These are phyloP conservation scores for Pangasius krempfi DNA, from an alignment of 2,797 vertebrate genomes.

Conservation along the genomic window DNA sequence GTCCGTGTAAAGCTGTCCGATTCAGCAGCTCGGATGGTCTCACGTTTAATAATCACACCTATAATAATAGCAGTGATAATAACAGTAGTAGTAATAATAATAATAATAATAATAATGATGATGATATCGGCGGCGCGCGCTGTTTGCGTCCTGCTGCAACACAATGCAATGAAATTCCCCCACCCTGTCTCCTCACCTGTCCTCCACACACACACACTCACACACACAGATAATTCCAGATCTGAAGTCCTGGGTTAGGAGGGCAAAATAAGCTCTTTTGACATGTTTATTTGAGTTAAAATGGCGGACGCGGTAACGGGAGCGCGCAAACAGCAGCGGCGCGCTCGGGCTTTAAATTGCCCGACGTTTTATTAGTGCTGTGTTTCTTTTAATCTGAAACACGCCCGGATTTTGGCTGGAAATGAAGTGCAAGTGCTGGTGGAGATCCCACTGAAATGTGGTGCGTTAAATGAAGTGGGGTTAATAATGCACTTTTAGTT, in stretches of 20 bases:
- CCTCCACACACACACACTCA: not conserved
- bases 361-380: not conserved
- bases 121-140: not conserved
- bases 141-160: constrained; percentile 4
- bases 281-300: constrained; percentile 76
- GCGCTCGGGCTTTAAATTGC: not conserved
- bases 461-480: no score
- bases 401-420: not conserved
- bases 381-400: not conserved
- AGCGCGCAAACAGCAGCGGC: constrained; percentile 64
- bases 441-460: not conserved
- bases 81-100: not conserved
- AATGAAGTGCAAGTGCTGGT: not conserved
- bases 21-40: not conserved
- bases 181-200: constrained; percentile 25
- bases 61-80: not conserved
- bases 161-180: constrained; percentile 47
- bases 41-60: not conserved
- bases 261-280: constrained; percentile 67
- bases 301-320: constrained; percentile 76
- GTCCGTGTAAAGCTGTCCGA: not conserved
- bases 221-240: not conserved
- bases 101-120: not conserved
- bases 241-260: constrained; percentile 5
- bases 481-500: not conserved